Conservation (phyloP, 2,888 invertebrate genomes). For the Odontocolon sp. region DNA sequence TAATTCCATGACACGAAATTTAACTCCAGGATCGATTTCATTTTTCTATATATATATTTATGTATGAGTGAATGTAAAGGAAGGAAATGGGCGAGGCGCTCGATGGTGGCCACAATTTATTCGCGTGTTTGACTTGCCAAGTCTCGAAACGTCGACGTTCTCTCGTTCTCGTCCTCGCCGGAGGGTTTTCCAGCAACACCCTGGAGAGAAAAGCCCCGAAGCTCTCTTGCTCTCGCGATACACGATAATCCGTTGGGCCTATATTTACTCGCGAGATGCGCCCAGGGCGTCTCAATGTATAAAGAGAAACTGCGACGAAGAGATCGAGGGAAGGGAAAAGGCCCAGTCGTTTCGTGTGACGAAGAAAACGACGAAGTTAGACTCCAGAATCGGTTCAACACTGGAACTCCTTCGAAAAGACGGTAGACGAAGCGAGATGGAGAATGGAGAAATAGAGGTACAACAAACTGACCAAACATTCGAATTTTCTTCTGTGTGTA, state of each 20-base stretch:
- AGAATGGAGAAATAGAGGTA: too few species aligned
- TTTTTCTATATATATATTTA: background rate
- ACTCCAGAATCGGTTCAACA: too few species aligned
- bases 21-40: background rate
- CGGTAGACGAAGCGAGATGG: too few species aligned
- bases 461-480: slow-evolving; percentile 57
- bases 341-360: background rate
- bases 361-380: too few species aligned
- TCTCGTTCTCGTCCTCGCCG: slow-evolving; percentile 17
- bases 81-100: slow-evolving; percentile 33
- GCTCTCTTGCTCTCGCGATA: slow-evolving; percentile 44
- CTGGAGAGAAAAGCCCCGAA: background rate
- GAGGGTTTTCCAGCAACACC: slow-evolving; percentile 3
- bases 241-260: slow-evolving; percentile 63
- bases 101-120: slow-evolving; percentile 62
- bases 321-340: background rate
- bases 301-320: slow-evolving; percentile 14
- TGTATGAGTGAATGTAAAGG: background rate
- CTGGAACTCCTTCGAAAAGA: too few species aligned
- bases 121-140: slow-evolving; percentile 66
- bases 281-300: slow-evolving; percentile 36
- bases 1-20: background rate
- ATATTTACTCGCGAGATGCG: slow-evolving; percentile 62
- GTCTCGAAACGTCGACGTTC: slow-evolving; percentile 56
- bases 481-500: slow-evolving; percentile 49